Conservation (phyloP, 2,888 invertebrate genomes). For the Pachycephus smyrnensis region DNA sequence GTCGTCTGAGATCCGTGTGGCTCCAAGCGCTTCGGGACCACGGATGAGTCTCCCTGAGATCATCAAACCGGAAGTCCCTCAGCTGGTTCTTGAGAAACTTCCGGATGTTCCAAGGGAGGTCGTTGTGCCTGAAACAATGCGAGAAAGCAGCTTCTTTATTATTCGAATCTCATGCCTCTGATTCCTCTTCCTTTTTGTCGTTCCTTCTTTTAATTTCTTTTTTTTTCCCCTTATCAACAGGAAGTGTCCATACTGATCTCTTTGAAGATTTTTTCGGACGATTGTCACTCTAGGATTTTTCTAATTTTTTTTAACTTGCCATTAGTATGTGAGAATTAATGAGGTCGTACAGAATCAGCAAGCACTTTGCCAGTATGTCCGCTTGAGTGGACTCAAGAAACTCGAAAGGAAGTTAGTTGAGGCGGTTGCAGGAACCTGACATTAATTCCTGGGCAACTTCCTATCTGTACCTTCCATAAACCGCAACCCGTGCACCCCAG, state of each 20-base stretch:
- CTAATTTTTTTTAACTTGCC: background rate
- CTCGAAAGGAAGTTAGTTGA: background rate
- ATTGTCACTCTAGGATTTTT: background rate
- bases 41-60: slow-evolving; percentile 76
- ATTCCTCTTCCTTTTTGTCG: background rate
- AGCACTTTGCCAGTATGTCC: background rate
- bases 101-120: slow-evolving; percentile 90
- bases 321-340: background rate
- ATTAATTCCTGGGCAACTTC: background rate
- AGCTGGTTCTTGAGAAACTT: slow-evolving; percentile 91
- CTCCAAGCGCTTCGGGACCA: slow-evolving; percentile 82
- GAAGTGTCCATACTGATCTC: background rate
- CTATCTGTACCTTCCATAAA: background rate
- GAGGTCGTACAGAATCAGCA: background rate
- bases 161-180: background rate
- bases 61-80: slow-evolving; percentile 83
- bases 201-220: background rate
- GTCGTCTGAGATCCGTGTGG: slow-evolving; percentile 82
- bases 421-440: background rate
- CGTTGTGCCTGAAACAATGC: slow-evolving; percentile 79
- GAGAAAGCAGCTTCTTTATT: background rate
- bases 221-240: background rate
- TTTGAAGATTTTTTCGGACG: background rate
- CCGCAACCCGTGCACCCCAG: background rate
- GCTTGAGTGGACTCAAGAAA: background rate